Evolutionary conservation across 2,797 vertebrate genomes (phyloP).

Genomic region (Arrhamphus sclerolepis): DNA sequence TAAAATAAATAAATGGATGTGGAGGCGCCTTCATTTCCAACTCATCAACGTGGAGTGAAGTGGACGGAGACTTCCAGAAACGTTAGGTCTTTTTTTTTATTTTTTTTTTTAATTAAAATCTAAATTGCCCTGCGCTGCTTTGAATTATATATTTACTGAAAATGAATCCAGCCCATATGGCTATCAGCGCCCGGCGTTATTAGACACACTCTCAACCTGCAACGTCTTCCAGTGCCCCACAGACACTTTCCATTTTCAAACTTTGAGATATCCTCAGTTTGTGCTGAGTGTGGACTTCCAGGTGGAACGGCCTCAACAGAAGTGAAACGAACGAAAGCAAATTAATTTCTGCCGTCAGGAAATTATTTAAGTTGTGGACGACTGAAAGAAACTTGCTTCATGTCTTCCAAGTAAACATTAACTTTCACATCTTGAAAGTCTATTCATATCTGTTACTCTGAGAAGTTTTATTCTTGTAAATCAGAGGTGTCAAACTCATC

Average conservation of each 20-base stretch:
- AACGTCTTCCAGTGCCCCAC: conserved; percentile 46
- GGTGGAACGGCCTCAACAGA: background rate
- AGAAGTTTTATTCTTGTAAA: too few species aligned
- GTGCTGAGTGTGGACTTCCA: conserved; percentile 23
- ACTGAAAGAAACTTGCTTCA: background rate
- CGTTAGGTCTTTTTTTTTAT: conserved; percentile 74
- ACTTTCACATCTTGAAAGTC: too few species aligned
- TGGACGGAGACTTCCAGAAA: conserved; percentile 70
- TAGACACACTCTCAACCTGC: conserved; percentile 63
- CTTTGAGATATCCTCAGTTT: conserved; percentile 41
- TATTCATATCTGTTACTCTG: background rate
- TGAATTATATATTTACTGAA: conserved; percentile 80
- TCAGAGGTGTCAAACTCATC: too few species aligned
- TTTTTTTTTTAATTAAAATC: conserved; percentile 84
- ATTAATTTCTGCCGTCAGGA: conserved; percentile 17
- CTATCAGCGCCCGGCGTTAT: conserved; percentile 70
- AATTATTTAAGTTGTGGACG: conserved; percentile 19
- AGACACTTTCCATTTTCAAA: conserved; percentile 68
- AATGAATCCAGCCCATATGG: conserved; percentile 76
- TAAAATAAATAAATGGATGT: conserved; percentile 71
- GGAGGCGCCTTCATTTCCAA: conserved; percentile 74
- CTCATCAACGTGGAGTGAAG: conserved; percentile 74
- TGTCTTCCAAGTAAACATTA: too few species aligned
- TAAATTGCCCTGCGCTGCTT: conserved; percentile 76
- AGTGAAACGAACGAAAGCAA: conserved; percentile 10